Evolutionary conservation across 2,797 vertebrate genomes (phyloP), one percentile per base, ranked within the genome.

Genomic region (Sciurus vulgaris): DNA sequence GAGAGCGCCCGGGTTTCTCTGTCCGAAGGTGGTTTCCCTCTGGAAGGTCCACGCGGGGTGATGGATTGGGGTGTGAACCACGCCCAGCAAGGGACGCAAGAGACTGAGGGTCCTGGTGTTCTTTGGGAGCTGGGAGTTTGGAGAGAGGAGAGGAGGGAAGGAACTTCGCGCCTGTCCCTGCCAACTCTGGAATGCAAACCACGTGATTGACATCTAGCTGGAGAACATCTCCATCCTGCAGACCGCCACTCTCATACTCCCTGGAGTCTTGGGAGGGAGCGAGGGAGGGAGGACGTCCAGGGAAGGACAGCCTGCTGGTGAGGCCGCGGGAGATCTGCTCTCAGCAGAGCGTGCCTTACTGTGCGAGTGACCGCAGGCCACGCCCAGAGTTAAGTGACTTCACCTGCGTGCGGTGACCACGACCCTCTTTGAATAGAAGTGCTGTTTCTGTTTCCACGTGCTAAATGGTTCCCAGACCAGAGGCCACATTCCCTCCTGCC

Each of bases 381-480:
- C 92, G 98, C 93, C 93, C 78, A 86, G 94, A 38, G 84, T 86
- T 96, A 97, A 98, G 93, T 96, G 98, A 96, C 97, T 97, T 98
- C 97, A 96, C 93, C 96, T 96, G 96, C 93, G 76, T 95, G 92
- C 59, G 93, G 95, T 79, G 94, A 96, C 86, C n/a, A 44, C 4
- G 56, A 88, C 88, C 95, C 41, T 96, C 84, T 90, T 94, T 3
- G 12, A 95, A 59, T 93, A 83, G 59, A 97, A 97, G 89, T 0
- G 74, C 87, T 72, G 73, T 89, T 97, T 97, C 92, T 93, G 20
- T 77, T 97, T 96, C 83, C 51, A 49, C 70, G 0, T 18, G 30
- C 72, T 47, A 61, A 93, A 95, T 12, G n/a, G 77, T 96, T 94
- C 92, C 87, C 7, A 69, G 86, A 63, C 56, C 22, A 77, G 95